A percentile compares a stretch with the other conserved stretches of the same genome.
Conservation (phyloP, 2,113 vertebrate genomes). For the Anguilla rostrata region DNA sequence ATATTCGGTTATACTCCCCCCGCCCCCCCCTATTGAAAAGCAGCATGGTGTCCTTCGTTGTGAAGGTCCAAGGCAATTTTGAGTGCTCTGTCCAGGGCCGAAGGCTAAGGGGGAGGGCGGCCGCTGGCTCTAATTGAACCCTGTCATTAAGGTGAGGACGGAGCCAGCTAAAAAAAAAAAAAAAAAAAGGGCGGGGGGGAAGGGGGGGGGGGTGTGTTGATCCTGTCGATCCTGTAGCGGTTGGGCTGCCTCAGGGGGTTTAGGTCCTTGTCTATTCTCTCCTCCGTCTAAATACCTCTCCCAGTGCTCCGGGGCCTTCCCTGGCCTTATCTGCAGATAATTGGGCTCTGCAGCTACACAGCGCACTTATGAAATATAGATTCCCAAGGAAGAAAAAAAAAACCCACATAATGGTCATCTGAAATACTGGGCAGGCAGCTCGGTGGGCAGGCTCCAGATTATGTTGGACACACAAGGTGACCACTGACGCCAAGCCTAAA, state of each 20-base stretch:
- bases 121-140: conserved; percentile 75
- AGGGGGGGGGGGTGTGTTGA: conserved; percentile 2
- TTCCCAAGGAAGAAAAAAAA: conserved; percentile 63
- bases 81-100: conserved; percentile 56
- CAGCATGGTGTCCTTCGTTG: background rate
- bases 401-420: background rate
- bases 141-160: conserved; percentile 66
- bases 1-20: background rate
- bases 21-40: background rate
- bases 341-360: conserved; percentile 73
- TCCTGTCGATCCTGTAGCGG: conserved; percentile 53
- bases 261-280: conserved; percentile 64
- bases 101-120: conserved; percentile 63
- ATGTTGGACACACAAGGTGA: background rate
- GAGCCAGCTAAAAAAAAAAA: conserved; percentile 52
- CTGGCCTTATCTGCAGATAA: conserved; percentile 75
- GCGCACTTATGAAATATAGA: conserved; percentile 79
- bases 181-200: conserved; percentile 31
- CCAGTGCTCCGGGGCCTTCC: conserved; percentile 73
- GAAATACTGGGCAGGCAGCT: background rate
- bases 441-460: background rate
- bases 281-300: conserved; percentile 71
- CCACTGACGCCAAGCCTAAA: background rate
- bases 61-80: conserved; percentile 46
- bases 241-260: conserved; percentile 70